Evolutionary conservation across 2,797 vertebrate species (phyloP), one percentile per base, ranked within the genome.

Genomic region (Halcyon leucocephala): DNA sequence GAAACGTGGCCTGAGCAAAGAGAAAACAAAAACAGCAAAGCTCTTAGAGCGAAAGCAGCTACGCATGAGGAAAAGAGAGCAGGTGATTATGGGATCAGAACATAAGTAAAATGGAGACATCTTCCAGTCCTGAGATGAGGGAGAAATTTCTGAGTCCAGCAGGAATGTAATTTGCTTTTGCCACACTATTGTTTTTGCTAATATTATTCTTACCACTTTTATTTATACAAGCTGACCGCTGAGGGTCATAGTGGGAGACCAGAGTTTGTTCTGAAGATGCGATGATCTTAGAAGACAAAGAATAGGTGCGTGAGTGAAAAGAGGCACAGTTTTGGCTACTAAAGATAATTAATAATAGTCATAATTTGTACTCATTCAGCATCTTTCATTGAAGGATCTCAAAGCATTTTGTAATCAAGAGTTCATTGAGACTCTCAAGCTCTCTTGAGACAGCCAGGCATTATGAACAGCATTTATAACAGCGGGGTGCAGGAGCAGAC

Each of bases 311-410:
- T 70, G 44, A 91, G 31, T 82, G 54, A 79, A 88, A 79, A 73
- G n/a, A 62, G 66, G 28, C 42, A 66, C 22, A 80, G 12, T 70
- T 93, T 93, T 79, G 81, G 61, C 71, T 93, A 81, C 61, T 58
- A 69, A 93, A 93, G 54, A 67, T 89, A 90, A 86, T 92, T 93
- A 98, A 96, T 96, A 95, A 91, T 95, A 97, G 96, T 73, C 77
- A 64, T 82, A 70, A 95, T 95, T 97, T 97, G 93, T 94, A 88
- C 73, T 94, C 93, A 65, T 97, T 95, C 74, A 96, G 79, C 76
- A 93, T 77, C 95, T 97, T 97, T 92, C 95, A 93, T 97, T 97
- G 95, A 64, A 28, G 73, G 89, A 90, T 91, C 94, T 97, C 95
- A 95, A 86, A 96, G 94, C 83, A 81, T 95, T 91, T 94, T 91